Conservation (phyloP, 2,888 invertebrate species). For the Euphydryas editha region DNA sequence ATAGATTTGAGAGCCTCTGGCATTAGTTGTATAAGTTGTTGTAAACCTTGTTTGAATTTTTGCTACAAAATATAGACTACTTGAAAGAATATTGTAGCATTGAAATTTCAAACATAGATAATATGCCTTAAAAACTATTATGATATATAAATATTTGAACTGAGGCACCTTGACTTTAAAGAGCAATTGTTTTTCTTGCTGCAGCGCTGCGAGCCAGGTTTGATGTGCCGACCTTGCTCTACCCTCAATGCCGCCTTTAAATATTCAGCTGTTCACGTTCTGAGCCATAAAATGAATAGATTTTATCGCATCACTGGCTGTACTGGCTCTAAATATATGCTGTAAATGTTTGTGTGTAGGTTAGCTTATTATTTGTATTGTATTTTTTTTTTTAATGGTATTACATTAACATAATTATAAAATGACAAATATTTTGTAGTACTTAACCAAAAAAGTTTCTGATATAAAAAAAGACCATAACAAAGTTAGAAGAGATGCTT, state of each 20-base stretch:
- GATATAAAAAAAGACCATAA: too few species aligned
- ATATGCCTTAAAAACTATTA: constrained; percentile 1
- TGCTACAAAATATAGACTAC: neutral
- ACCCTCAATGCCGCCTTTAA: constrained; percentile 28
- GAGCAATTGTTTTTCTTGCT: constrained; percentile 32
- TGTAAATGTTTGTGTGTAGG: neutral
- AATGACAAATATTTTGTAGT: too few species aligned
- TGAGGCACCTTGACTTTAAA: constrained; percentile 37
- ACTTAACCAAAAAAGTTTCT: too few species aligned
- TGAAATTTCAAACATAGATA: constrained; percentile 3
- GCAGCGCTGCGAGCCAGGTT: constrained; percentile 34
- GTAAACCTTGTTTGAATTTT: constrained; percentile 2
- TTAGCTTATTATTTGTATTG: neutral
- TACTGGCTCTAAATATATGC: constrained; percentile 13
- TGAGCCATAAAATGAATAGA: constrained; percentile 24
- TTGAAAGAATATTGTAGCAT: neutral
- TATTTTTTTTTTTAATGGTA: neutral
- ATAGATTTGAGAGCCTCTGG: too few species aligned
- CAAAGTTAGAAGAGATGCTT: too few species aligned
- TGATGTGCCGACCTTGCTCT: constrained; percentile 40
- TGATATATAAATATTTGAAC: constrained; percentile 2
- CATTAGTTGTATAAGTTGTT: too few species aligned
- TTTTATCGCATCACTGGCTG: constrained; percentile 26
- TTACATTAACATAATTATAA: too few species aligned
- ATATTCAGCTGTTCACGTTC: constrained; percentile 28